Evolutionary conservation across 2,797 vertebrate genomes (phyloP).

Genomic region (Syndactyla subalaris): DNA sequence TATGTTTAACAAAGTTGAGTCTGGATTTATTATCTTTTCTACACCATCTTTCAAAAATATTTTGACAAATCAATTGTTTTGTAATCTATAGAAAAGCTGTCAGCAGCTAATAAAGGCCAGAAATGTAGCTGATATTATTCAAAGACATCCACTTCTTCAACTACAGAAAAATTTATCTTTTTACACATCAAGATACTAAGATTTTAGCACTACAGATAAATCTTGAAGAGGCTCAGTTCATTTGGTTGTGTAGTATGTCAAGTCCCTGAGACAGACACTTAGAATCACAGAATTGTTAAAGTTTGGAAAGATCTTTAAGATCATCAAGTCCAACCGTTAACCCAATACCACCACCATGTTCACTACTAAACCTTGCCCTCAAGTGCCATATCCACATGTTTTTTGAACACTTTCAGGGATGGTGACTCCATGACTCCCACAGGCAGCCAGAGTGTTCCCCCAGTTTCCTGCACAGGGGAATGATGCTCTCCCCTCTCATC

Average conservation of each 20-base stretch:
- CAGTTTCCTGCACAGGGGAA: fast-evolving
- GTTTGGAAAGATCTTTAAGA: background rate
- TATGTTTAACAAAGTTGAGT: background rate
- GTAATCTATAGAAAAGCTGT: background rate
- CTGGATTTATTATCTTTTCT: background rate
- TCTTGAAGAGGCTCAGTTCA: background rate
- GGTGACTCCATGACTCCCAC: background rate
- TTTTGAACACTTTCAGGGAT: background rate
- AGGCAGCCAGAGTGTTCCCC: background rate
- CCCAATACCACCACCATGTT: background rate
- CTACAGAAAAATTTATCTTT: background rate
- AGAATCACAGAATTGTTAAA: background rate
- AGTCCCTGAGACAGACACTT: background rate
- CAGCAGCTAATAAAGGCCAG: background rate
- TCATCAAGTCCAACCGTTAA: background rate
- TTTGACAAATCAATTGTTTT: background rate
- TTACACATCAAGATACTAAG: background rate
- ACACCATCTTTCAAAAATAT: background rate
- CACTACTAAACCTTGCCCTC: background rate
- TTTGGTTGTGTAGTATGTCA: background rate
- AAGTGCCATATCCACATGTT: background rate
- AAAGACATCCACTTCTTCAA: background rate
- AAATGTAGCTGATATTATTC: background rate
- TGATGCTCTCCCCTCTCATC: background rate
- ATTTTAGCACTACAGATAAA: background rate